Percentiles rank a stretch among this genome's conserved stretches.
Evolutionary conservation across 2,888 invertebrate genomes (phyloP).

Genomic region (Dryobota labecula): DNA sequence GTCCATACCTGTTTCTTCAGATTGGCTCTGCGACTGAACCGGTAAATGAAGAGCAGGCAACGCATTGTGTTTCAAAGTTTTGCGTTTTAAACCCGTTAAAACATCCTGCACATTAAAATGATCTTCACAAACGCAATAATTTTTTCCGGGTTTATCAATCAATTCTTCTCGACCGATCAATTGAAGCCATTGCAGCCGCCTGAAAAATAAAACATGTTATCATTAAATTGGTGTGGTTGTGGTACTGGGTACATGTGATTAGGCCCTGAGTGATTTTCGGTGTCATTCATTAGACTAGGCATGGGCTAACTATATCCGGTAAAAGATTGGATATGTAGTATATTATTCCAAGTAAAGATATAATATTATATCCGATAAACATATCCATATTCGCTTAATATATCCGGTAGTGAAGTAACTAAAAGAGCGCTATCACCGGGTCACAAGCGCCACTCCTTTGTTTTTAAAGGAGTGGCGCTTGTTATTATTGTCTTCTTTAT

Average conservation of each 20-base stretch:
- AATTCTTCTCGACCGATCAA: conserved; percentile 49
- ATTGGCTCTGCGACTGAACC: not conserved
- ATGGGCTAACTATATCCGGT: too few species aligned
- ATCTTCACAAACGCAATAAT: conserved; percentile 37
- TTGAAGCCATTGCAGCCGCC: conserved; percentile 35
- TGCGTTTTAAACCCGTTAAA: conserved; percentile 24
- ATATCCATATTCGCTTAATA: too few species aligned
- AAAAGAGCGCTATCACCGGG: too few species aligned
- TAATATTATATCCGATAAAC: too few species aligned
- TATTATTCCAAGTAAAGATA: too few species aligned
- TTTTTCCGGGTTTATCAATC: conserved; percentile 1
- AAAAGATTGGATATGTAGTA: too few species aligned
- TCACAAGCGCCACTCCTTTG: too few species aligned
- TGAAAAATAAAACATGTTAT: conserved; percentile 26
- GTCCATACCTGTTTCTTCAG: not conserved
- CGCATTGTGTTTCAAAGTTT: conserved; percentile 28
- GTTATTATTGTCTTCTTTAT: too few species aligned
- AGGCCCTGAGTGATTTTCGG: not conserved
- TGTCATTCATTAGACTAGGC: too few species aligned
- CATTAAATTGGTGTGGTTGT: not conserved
- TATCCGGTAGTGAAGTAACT: too few species aligned
- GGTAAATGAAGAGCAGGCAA: conserved; percentile 36
- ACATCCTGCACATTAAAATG: conserved; percentile 38
- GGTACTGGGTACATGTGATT: not conserved
- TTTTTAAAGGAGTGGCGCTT: too few species aligned